Base-by-base conservation (phyloP, 2,888 invertebrate genomes). In the Protonemura montana region DNA sequence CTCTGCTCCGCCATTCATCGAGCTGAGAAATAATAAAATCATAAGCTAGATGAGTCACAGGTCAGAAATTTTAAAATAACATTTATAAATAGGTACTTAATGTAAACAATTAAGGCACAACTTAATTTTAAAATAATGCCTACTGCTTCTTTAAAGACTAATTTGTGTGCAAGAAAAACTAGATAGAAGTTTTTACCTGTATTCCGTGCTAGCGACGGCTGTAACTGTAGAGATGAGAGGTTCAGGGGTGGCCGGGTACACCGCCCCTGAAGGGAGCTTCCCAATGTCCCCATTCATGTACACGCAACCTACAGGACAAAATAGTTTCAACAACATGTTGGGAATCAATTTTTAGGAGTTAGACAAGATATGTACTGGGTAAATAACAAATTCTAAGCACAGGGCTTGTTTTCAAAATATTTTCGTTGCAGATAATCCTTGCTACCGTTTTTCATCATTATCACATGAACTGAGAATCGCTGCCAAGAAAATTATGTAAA, bases 281-380 rank as follows among this genome's bases (percentile, higher is more conserved):
- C 94, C 94, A 93, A 95, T 94, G 93, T 95, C 95, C 94, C 95
- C 95, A 95, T 95, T 96, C 95, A 96, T 95, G 94, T 95, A 95
- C 93, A 94, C 94, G 93, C 94, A 94, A 92, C 95, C 95, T 94
- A 90, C 80, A 89, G 89, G 35, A 41, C 25, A 41, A 88, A 80
- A 3, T 7, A 21, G 59, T 82, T 82, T 59, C 3, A 35, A 35
- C 5, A 35, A 35, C n/a, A 10, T 35, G 35, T 35, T 6, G 35
- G 35, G 35, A 6, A 35, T 35, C 35, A 35, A 10, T 35, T 35
- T 35, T 10, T 35, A 10, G 35, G 35, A n/a, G n/a, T n/a, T n/a
- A n/a, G n/a, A n/a, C n/a, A n/a, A n/a, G n/a, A n/a, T n/a, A n/a
- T n/a, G n/a, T n/a, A n/a, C n/a, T n/a, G n/a, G n/a, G n/a, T n/a